Percentiles rank a stretch among this genome's conserved stretches.
These are phyloP conservation scores for Protobothrops mucrosquamatus DNA, from an alignment of 2,113 vertebrate genomes.

Conservation along the genomic window DNA sequence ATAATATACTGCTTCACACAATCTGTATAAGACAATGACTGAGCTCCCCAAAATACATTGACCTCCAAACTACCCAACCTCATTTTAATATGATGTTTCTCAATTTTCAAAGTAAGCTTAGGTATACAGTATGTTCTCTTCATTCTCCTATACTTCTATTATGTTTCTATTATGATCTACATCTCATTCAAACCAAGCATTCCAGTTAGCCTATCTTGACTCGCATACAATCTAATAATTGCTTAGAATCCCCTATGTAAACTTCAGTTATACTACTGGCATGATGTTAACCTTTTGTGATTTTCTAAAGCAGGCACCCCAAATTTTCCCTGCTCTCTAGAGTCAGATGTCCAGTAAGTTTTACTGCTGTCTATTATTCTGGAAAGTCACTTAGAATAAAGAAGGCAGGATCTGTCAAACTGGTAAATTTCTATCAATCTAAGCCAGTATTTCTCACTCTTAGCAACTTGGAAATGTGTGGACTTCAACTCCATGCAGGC, in stretches of 20 bases:
- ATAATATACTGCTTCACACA: neutral
- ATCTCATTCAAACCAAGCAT: neutral
- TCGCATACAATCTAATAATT: neutral
- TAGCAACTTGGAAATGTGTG: neutral
- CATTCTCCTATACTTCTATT: neutral
- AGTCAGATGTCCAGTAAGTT: neutral
- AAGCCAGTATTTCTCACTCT: neutral
- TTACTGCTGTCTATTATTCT: neutral
- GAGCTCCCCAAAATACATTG: neutral
- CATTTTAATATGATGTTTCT: neutral
- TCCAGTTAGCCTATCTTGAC: neutral
- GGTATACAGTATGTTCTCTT: neutral
- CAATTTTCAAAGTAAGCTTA: neutral
- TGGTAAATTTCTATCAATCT: neutral
- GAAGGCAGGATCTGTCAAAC: neutral
- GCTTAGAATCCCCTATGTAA: neutral
- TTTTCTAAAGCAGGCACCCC: neutral
- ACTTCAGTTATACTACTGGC: neutral
- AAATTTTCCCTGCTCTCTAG: neutral
- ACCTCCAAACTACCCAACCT: neutral
- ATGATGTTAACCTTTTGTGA: neutral
- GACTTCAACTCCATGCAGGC: neutral
- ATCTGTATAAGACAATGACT: neutral
- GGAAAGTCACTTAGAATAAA: neutral
- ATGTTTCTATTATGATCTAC: neutral